Percentiles rank a stretch among this genome's conserved stretches.
Evolutionary conservation across 1,140 invertebrate genomes (phyloP).

Genomic region (Anastrepha ludens): DNA sequence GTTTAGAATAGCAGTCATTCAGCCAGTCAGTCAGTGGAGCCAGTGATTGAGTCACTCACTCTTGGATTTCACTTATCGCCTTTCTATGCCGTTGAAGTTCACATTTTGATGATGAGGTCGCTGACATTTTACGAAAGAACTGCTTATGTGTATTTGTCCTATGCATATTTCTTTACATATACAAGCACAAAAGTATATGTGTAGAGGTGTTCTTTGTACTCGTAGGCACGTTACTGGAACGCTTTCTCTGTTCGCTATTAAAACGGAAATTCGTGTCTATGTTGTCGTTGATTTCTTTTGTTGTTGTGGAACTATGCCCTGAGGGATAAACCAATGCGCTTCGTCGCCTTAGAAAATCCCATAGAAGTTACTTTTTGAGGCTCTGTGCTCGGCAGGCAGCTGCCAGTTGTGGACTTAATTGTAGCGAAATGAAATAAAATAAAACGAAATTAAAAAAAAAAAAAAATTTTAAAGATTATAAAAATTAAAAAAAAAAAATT

Average conservation of each 20-base stretch:
- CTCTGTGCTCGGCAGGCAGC: not conserved
- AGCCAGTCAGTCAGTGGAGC: not conserved
- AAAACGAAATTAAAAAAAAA: too few relatives aligned
- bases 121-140: conserved; percentile 72
- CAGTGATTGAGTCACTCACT: conserved; percentile 22
- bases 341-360: conserved; percentile 70
- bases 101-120: conserved; percentile 70
- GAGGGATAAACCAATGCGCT: conserved; percentile 64
- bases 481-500: too few relatives aligned
- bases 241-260: conserved; percentile 63
- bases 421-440: too few relatives aligned
- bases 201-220: too few relatives aligned
- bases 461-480: too few relatives aligned
- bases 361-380: conserved; percentile 67
- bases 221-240: conserved; percentile 54
- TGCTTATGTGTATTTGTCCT: conserved; percentile 56
- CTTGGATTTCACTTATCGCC: conserved; percentile 10
- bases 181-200: not conserved
- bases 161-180: too few relatives aligned
- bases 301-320: conserved; percentile 64
- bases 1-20: conserved; percentile 26
- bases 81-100: not conserved
- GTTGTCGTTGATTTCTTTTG: conserved; percentile 52
- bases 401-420: too few relatives aligned
- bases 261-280: not conserved